Evolutionary conservation across 1,140 invertebrate species (phyloP).

Genomic region (Steinernema feltiae): DNA sequence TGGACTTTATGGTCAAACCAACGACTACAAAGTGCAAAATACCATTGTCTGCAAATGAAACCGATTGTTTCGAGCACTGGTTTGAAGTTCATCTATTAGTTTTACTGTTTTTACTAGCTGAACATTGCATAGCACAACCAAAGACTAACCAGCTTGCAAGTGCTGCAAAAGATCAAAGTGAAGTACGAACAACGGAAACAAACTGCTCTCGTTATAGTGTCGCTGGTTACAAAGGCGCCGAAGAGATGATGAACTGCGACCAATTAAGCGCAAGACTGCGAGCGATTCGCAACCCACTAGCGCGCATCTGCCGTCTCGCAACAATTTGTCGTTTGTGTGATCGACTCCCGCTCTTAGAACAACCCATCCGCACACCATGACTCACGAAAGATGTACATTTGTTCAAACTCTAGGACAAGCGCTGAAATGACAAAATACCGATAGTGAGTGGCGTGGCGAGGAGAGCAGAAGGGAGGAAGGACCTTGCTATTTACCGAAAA

Average conservation of each 20-base stretch:
- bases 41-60: no score
- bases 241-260: constrained; percentile 9
- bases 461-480: no score
- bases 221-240: constrained; percentile 1
- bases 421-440: no score
- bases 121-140: neutral
- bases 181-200: neutral
- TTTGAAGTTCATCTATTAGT: no score
- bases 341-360: no score
- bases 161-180: neutral
- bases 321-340: neutral
- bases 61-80: neutral
- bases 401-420: no score
- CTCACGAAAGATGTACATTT: neutral
- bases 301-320: neutral
- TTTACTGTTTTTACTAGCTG: no score
- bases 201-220: neutral
- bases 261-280: constrained; percentile 12
- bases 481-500: neutral
- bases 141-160: neutral
- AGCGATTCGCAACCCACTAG: constrained; percentile 1
- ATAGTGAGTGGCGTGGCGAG: no score
- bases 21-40: neutral
- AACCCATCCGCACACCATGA: neutral
- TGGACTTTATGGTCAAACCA: neutral